These are phyloP conservation scores for Ptyas mucosa DNA, from an alignment of 2,113 vertebrate genomes.

Conservation along the genomic window DNA sequence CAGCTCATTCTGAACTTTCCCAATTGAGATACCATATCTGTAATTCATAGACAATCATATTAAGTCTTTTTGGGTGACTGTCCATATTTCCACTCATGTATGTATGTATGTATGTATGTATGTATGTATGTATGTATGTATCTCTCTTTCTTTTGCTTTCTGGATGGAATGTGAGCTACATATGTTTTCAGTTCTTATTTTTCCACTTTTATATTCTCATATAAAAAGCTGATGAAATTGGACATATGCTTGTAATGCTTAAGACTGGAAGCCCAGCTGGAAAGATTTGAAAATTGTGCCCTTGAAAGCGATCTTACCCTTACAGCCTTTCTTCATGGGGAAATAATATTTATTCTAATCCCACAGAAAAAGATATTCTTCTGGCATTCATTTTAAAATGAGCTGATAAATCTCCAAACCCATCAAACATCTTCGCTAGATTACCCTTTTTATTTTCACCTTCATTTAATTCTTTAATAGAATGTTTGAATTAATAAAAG, in stretches of 20 bases:
- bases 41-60: neutral
- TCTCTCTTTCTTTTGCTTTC: neutral
- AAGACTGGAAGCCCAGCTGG: neutral
- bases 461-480: neutral
- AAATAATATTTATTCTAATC: neutral
- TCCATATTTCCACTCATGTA: neutral
- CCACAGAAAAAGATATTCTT: neutral
- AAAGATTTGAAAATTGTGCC: neutral
- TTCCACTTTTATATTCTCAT: neutral
- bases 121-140: too few relatives aligned
- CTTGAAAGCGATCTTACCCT: neutral
- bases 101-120: too few relatives aligned
- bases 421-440: neutral
- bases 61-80: neutral
- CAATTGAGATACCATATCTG: neutral
- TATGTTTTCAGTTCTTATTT: neutral
- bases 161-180: neutral
- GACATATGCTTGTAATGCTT: neutral
- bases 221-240: neutral
- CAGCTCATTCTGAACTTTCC: neutral
- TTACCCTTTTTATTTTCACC: neutral
- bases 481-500: neutral
- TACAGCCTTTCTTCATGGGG: neutral
- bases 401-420: neutral
- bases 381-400: neutral